These are phyloP conservation scores for Auanema freiburgensis DNA, from an alignment of 2,888 invertebrate species.

Conservation along the genomic window DNA sequence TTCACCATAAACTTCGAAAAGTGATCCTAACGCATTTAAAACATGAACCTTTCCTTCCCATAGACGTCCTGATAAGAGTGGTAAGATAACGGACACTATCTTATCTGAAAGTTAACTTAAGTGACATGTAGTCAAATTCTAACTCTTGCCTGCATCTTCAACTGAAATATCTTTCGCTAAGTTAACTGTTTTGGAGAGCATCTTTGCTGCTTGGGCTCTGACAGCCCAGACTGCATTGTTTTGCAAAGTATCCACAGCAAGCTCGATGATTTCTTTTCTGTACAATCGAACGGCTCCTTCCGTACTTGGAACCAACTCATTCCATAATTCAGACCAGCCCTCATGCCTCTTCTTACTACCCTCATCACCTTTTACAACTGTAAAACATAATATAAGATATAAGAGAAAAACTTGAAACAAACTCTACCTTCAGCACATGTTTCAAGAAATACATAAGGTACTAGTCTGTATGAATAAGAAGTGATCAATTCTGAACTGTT, in stretches of 20 bases:
- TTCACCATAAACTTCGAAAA: slow-evolving; percentile 24
- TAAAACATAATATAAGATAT: slow-evolving; percentile 4
- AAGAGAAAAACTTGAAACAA: not conserved
- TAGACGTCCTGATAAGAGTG: slow-evolving; percentile 43
- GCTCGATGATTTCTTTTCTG: slow-evolving; percentile 38
- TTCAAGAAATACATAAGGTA: slow-evolving; percentile 46
- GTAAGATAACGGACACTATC: slow-evolving; percentile 27
- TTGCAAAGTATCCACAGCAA: slow-evolving; percentile 35
- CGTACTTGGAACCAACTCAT: slow-evolving; percentile 45
- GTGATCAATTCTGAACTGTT: slow-evolving; percentile 39
- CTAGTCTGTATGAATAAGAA: slow-evolving; percentile 31
- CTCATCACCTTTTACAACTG: slow-evolving; percentile 46
- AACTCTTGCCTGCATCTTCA: slow-evolving; percentile 21
- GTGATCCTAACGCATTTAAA: slow-evolving; percentile 29
- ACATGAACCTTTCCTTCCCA: slow-evolving; percentile 52
- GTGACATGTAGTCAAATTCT: slow-evolving; percentile 1
- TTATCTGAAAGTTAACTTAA: slow-evolving; percentile 24
- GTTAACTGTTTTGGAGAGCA: slow-evolving; percentile 31
- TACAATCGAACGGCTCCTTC: slow-evolving; percentile 39
- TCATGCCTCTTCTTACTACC: slow-evolving; percentile 33
- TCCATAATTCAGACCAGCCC: slow-evolving; percentile 49
- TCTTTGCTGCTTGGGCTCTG: slow-evolving; percentile 40
- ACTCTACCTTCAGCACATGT: slow-evolving; percentile 32
- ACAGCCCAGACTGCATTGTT: slow-evolving; percentile 48
- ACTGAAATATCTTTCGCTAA: slow-evolving; percentile 18